Evolutionary conservation across 2,888 invertebrate genomes (phyloP), one percentile per base, ranked within the genome.

Genomic region (Blastobasis lacticolella): DNA sequence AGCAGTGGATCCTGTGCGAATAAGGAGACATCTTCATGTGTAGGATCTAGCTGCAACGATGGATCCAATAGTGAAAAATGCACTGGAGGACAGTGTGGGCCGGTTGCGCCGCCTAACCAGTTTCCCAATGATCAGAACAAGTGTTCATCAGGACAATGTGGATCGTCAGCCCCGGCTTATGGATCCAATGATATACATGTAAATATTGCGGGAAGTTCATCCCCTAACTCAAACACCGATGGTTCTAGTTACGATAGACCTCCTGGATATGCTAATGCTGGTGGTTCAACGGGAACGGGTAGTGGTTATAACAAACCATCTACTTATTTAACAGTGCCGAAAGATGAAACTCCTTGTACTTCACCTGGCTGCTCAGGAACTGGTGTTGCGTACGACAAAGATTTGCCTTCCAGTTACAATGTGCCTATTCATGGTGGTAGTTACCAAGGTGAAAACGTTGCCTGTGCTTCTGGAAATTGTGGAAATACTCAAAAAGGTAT

Each of bases 241-340:
- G 8, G 51, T 48, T 45, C 48, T 8, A 49, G 52, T 38, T 47
- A 50, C 38, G 52, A 55, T 37, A 49, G 40, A 38, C 6, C 38
- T 46, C 3, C 38, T 46, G 46, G 38, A 37, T 38, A 38, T 10
- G 10, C 47, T 36, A 40, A 9, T 6, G 6, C 41, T 23, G 40
- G 37, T 23, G 23, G 23, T 23, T 23, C 23, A 23, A 23, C 23
- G 3, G 23, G 23, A 7, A 38, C 38, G 4, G 37, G 45, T 9
- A 46, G 5, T 41, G 57, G 54, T 41, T 56, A 61, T 42, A 65
- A 62, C 52, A 65, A 66, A 60, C 81, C 84, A n/a, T 59, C 72
- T 37, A 60, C 56, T 52, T 58, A 70, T 57, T 69, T 82, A 51
- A 73, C 73, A 53, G 62, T 75, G 23, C 83, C 85, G 10, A 79